phyloP scores from a whole-genome alignment of 2,113 vertebrate species.

The Hyperopisus bebe region DNA sequence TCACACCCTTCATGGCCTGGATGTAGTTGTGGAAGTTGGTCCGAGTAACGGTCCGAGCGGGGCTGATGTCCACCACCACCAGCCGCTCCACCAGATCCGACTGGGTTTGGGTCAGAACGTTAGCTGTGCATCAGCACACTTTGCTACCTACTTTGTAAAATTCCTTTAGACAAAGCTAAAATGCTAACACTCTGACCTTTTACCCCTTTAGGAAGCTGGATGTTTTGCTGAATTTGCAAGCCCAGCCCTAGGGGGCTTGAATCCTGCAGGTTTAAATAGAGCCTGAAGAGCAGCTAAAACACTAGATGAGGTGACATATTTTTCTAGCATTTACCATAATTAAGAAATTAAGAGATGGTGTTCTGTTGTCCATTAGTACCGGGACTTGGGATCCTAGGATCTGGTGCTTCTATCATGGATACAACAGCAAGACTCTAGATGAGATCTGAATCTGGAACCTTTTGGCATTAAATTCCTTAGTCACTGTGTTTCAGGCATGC shows the following conservation, averaged over 20 bases:
- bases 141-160: neutral
- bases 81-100: conserved; percentile 80
- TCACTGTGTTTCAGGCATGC: neutral
- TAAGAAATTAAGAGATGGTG: neutral
- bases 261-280: neutral
- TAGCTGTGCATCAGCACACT: neutral
- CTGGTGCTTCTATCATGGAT: neutral
- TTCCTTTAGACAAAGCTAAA: neutral
- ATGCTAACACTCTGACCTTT: neutral
- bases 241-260: neutral
- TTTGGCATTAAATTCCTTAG: neutral
- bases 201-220: neutral
- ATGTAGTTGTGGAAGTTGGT: conserved; percentile 69
- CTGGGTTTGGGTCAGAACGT: conserved; percentile 48
- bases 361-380: neutral
- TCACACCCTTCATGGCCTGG: conserved; percentile 71
- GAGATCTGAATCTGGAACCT: neutral
- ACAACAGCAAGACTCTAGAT: neutral
- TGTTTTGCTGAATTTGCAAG: neutral
- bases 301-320: neutral
- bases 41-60: conserved; percentile 37
- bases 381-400: neutral
- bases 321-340: neutral
- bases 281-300: neutral
- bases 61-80: conserved; percentile 82